These are phyloP conservation scores for Chrysomallon squamiferum DNA, from an alignment of 1,140 invertebrate genomes.

Conservation along the genomic window DNA sequence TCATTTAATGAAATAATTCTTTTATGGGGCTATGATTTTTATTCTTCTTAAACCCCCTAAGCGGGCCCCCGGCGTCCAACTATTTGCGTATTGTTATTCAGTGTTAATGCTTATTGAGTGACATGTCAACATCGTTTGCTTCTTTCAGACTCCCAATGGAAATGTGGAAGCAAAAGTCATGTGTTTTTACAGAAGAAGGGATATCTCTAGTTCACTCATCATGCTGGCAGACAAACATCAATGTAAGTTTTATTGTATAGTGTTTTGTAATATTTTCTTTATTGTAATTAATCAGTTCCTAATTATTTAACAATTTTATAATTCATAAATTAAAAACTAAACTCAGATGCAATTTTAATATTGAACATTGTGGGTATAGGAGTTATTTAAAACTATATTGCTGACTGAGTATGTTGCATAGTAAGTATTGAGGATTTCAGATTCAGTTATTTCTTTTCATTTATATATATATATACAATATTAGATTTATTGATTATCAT, in stretches of 20 bases:
- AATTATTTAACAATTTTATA: too few species aligned
- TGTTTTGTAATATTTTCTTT: constrained; percentile 1
- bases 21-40: constrained; percentile 3
- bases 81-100: constrained; percentile 8
- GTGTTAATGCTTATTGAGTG: constrained; percentile 3
- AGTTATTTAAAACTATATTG: too few species aligned
- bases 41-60: neutral
- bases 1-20: neutral
- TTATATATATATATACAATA: too few species aligned
- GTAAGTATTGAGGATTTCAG: too few species aligned
- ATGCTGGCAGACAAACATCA: constrained; percentile 98
- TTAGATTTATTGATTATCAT: too few species aligned
- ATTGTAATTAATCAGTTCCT: too few species aligned
- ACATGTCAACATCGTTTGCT: constrained; percentile 20
- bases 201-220: constrained; percentile 91
- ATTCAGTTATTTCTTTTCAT: too few species aligned
- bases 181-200: constrained; percentile 97
- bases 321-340: too few species aligned
- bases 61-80: too few species aligned
- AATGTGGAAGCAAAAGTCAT: constrained; percentile 99
- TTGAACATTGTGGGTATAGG: too few species aligned
- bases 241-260: constrained; percentile 75
- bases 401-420: too few species aligned
- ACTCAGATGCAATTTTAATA: too few species aligned
- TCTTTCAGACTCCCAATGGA: constrained; percentile 84